phyloP scores from a whole-genome alignment of 2,113 vertebrate species.

The Thunnus maccoyii region DNA sequence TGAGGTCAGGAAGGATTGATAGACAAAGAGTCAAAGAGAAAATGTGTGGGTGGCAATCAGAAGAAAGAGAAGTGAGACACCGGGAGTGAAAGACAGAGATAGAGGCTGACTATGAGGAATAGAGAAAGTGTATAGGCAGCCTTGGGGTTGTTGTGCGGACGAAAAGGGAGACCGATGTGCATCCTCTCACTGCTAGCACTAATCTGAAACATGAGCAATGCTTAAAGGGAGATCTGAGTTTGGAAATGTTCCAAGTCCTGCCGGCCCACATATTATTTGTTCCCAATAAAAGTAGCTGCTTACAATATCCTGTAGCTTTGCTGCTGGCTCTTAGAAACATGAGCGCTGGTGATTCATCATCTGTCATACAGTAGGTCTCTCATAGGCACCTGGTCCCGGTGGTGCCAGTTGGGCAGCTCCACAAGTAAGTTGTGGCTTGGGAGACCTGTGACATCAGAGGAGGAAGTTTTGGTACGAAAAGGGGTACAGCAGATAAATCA shows the following conservation, averaged over 20 bases:
- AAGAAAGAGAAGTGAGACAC: slow-evolving; percentile 55
- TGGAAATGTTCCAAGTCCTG: slow-evolving; percentile 67
- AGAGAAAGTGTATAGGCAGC: slow-evolving; percentile 36
- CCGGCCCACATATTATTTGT: slow-evolving; percentile 68
- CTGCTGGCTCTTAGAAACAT: slow-evolving; percentile 31
- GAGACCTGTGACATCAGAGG: slow-evolving; percentile 40
- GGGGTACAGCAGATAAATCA: slow-evolving; percentile 7
- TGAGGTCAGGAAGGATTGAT: slow-evolving; percentile 71
- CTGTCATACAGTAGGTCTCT: slow-evolving; percentile 35
- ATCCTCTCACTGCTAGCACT: slow-evolving; percentile 56
- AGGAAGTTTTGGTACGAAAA: slow-evolving; percentile 29
- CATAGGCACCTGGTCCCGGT: slow-evolving; percentile 31
- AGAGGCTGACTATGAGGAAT: slow-evolving; percentile 38
- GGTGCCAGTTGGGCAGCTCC: background rate
- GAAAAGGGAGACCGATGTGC: slow-evolving; percentile 46
- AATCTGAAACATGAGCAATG: slow-evolving; percentile 78
- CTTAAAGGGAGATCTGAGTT: slow-evolving; percentile 53
- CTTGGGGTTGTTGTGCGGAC: background rate
- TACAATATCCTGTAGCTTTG: slow-evolving; percentile 69
- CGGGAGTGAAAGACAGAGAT: slow-evolving; percentile 36
- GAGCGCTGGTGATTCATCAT: slow-evolving; percentile 61
- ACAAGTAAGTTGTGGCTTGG: slow-evolving; percentile 6
- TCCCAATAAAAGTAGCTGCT: slow-evolving; percentile 75
- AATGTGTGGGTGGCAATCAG: slow-evolving; percentile 57
- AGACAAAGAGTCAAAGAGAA: slow-evolving; percentile 48